Evolutionary conservation across 2,888 invertebrate genomes (phyloP).

Genomic region (Cecidostiba fungosa): DNA sequence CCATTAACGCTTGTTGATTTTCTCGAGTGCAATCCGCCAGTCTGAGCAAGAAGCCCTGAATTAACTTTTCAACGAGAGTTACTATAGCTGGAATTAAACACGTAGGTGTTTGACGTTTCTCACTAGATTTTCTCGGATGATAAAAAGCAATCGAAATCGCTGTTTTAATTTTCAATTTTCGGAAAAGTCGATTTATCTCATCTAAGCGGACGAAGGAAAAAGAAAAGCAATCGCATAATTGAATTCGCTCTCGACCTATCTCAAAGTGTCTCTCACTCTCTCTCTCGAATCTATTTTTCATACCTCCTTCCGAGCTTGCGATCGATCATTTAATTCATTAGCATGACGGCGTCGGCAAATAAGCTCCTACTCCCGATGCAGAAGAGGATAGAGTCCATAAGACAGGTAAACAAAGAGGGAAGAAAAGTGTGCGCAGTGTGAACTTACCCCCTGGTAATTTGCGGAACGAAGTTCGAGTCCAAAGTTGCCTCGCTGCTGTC

Average conservation of each 20-base stretch:
- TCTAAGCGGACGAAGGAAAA: too few relatives aligned
- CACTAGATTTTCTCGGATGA: too few relatives aligned
- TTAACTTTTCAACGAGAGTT: neutral
- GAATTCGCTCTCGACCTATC: neutral
- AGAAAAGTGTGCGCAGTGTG: slow-evolving; percentile 32
- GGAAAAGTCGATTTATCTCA: too few relatives aligned
- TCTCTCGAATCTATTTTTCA: neutral
- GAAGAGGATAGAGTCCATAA: neutral
- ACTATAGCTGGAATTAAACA: too few relatives aligned
- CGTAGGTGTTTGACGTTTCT: too few relatives aligned
- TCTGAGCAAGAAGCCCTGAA: neutral
- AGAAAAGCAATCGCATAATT: neutral
- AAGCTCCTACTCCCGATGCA: neutral
- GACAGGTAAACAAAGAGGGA: slow-evolving; percentile 4
- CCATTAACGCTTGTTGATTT: neutral
- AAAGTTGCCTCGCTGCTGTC: slow-evolving; percentile 48
- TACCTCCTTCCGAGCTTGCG: neutral
- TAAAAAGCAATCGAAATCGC: too few relatives aligned
- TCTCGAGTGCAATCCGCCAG: neutral
- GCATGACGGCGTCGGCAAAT: neutral
- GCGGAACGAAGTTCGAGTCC: slow-evolving; percentile 62
- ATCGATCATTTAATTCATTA: slow-evolving; percentile 52
- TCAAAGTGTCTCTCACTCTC: neutral
- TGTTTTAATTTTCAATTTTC: too few relatives aligned
- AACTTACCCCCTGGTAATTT: slow-evolving; percentile 65